Base-by-base conservation (phyloP, 2,888 invertebrate species). In the Amblyjoppa proteus region DNA sequence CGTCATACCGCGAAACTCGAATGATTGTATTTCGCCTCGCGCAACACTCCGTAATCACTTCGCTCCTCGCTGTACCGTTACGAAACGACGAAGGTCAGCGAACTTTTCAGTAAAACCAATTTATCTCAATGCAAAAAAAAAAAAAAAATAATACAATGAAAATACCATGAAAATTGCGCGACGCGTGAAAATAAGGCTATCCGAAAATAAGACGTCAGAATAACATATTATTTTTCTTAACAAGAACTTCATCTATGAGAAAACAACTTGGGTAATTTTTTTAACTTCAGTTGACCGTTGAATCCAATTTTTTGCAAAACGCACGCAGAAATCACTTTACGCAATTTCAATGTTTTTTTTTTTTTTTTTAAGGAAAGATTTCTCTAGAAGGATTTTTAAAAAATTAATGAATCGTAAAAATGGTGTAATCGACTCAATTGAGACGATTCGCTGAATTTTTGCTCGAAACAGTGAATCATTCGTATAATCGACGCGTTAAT, bases 401-500 rank as follows among this genome's bases (percentile, higher is more conserved):
- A 34, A 2, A 53, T 49, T 34, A 51, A 38, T 77, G 78, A 74
- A 13, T 25, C 69, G 45, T 16, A 53, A 53, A 64, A 34, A 34
- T 64, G 0, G 31, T 64, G 11, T 28, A 6, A 31, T n/a, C 20
- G 28, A 56, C 31, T 56, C 16, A 51, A 70, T 56, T 41, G 71
- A 5, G 58, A 68, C 68, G 71, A 81, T 84, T 73, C 51, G 64
- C 58, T 49, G 38, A 31, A 56, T 49, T 76, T 28, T 68, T 66
- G 64, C 69, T 68, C 53, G 25, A 75, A 70, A 28, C 69, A 61
- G 49, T 82, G 81, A 78, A 71, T 82, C 85, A 75, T 75, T 66
- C 56, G 61, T 66, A 64, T 70, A 78, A 85, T 81, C 77, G 53
- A 69, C 70, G 81, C 77, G 81, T 81, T 84, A 84, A 85, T 70